These are phyloP conservation scores for Polietes domitor DNA, from an alignment of 2,888 invertebrate species.

Conservation along the genomic window DNA sequence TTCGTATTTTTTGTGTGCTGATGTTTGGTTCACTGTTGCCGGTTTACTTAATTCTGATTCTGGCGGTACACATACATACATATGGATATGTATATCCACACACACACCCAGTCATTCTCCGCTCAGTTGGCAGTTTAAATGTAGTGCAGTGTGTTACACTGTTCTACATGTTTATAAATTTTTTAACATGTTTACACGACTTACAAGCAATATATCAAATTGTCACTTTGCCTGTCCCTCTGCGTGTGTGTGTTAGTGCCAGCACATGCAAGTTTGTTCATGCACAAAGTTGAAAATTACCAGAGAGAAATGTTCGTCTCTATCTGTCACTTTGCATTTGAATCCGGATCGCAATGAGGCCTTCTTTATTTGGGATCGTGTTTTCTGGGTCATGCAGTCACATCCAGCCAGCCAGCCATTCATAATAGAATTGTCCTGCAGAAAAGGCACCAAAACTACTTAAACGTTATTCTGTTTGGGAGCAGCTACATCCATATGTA, in stretches of 20 bases:
- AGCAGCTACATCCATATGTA: too few relatives aligned
- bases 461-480: background rate
- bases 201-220: slow-evolving; percentile 65
- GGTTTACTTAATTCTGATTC: slow-evolving; percentile 42
- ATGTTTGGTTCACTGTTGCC: background rate
- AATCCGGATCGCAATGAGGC: background rate
- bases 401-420: background rate
- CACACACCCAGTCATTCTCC: background rate
- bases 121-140: slow-evolving; percentile 6
- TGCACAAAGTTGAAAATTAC: slow-evolving; percentile 29
- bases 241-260: background rate
- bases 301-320: slow-evolving; percentile 33
- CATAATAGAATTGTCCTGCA: slow-evolving; percentile 28
- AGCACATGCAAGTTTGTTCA: slow-evolving; percentile 44
- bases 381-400: slow-evolving; percentile 12
- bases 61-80: slow-evolving; percentile 11
- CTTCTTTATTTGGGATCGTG: background rate
- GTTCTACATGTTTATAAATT: slow-evolving; percentile 54
- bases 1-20: background rate
- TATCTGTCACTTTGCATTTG: background rate
- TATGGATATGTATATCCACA: background rate
- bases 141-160: slow-evolving; percentile 41
- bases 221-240: slow-evolving; percentile 56
- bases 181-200: slow-evolving; percentile 55
- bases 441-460: slow-evolving; percentile 26